phyloP scores from a whole-genome alignment of 2,888 invertebrate genomes.

The Lycophotia porphyrea region DNA sequence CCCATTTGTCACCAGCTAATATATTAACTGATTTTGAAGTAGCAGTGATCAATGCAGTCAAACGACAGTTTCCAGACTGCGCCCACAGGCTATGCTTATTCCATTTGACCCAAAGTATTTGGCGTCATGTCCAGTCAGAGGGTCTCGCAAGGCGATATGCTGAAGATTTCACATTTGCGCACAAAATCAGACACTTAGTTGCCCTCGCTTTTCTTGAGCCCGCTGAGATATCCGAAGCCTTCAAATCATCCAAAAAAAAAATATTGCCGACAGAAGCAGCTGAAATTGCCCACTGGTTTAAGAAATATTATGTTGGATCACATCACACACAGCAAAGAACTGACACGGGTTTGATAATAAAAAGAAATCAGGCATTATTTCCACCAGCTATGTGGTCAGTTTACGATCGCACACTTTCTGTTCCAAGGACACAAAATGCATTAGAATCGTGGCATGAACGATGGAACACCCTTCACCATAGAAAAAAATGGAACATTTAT shows the following conservation, averaged over 20 bases:
- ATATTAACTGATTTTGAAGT: conserved; percentile 39
- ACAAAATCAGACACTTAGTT: conserved; percentile 38
- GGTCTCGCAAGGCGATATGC: conserved; percentile 39
- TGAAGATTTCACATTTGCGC: conserved; percentile 37
- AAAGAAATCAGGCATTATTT: conserved; percentile 12
- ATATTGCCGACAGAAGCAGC: conserved; percentile 34
- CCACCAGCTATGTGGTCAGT: conserved; percentile 37
- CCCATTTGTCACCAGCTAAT: conserved; percentile 29
- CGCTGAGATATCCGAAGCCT: conserved; percentile 23
- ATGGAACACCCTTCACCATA: conserved; percentile 36
- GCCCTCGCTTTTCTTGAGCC: conserved; percentile 38
- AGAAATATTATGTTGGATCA: conserved; percentile 31
- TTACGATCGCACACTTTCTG: conserved; percentile 26
- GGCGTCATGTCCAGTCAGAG: conserved; percentile 35
- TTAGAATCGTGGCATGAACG: conserved; percentile 44
- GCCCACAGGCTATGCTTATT: conserved; percentile 38
- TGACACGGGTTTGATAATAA: conserved; percentile 1
- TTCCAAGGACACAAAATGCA: conserved; percentile 44
- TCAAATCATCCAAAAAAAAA: conserved; percentile 25
- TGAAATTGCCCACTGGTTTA: conserved; percentile 33
- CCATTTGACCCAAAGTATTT: conserved; percentile 41
- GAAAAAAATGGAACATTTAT: too few relatives aligned
- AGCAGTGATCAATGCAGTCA: conserved; percentile 39
- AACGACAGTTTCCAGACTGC: too few relatives aligned
- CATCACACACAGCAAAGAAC: conserved; percentile 16